Evolutionary conservation across 2,888 invertebrate species (phyloP).

Genomic region (Syrphus vitripennis): DNA sequence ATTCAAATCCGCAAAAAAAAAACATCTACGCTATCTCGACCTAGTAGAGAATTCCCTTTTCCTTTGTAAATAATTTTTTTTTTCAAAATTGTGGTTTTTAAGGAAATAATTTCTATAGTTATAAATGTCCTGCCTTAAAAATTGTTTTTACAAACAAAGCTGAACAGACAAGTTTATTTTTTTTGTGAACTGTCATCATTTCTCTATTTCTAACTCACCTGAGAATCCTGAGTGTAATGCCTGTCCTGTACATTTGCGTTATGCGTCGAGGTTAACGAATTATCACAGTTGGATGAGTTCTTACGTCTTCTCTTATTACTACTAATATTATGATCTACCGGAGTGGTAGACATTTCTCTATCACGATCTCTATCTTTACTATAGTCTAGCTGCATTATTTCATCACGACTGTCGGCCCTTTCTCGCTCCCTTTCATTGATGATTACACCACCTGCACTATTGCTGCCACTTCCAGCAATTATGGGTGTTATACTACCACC

Average conservation of each 20-base stretch:
- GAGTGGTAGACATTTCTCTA: conserved; percentile 82
- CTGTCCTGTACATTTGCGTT: conserved; percentile 83
- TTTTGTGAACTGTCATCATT: background rate
- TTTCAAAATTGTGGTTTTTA: too few relatives aligned
- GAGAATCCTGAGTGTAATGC: conserved; percentile 85
- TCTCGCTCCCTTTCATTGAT: conserved; percentile 72
- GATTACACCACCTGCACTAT: conserved; percentile 76
- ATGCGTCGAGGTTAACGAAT: conserved; percentile 84
- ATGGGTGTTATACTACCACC: conserved; percentile 72
- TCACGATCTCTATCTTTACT: conserved; percentile 83
- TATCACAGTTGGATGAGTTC: conserved; percentile 86
- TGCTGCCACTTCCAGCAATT: conserved; percentile 73
- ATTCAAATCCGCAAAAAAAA: too few relatives aligned
- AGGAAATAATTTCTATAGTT: too few relatives aligned
- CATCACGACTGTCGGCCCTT: conserved; percentile 80
- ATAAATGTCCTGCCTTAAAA: too few relatives aligned
- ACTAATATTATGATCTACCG: conserved; percentile 82
- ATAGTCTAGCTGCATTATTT: conserved; percentile 80
- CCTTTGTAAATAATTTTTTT: too few relatives aligned
- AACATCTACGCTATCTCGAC: too few relatives aligned
- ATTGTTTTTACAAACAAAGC: too few relatives aligned
- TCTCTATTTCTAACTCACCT: conserved; percentile 81
- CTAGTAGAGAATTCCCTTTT: too few relatives aligned
- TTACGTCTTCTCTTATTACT: conserved; percentile 83
- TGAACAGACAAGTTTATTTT: background rate